Percentiles rank a stretch among this genome's conserved stretches.
Conservation (phyloP, 1,140 invertebrate genomes). For the Popillia japonica region DNA sequence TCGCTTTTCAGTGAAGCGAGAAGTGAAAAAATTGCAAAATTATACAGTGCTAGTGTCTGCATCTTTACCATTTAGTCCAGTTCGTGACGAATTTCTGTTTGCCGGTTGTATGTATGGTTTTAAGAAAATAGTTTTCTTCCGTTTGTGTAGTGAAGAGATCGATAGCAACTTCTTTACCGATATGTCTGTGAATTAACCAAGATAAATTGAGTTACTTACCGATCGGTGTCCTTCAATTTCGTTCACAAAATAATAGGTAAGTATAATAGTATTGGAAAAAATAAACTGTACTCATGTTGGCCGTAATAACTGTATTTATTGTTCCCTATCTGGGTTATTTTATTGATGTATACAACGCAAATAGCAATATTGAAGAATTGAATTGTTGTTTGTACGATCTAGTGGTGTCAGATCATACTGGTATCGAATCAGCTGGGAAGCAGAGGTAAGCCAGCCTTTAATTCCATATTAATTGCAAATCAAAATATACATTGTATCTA, state of each 20-base stretch:
- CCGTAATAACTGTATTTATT: no score
- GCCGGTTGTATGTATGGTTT: background rate
- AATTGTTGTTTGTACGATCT: no score
- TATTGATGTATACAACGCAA: no score
- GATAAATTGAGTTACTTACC: conserved; percentile 11
- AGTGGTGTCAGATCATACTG: no score
- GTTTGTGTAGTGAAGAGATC: background rate
- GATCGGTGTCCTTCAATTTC: background rate
- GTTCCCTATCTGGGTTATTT: no score
- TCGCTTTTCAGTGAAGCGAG: background rate
- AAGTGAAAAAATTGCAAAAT: background rate
- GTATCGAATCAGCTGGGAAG: no score
- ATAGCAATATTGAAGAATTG: no score
- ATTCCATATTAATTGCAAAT: no score
- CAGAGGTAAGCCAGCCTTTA: no score
- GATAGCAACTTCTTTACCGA: background rate
- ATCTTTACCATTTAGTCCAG: conserved; percentile 9
- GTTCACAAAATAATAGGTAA: background rate
- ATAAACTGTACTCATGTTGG: no score
- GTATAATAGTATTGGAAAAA: no score
- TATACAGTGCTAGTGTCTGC: conserved; percentile 7
- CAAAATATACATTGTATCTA: no score
- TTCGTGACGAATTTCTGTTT: conserved; percentile 13
- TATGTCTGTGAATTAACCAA: background rate
- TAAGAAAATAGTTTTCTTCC: conserved; percentile 11